phyloP scores from a whole-genome alignment of 2,113 vertebrate genomes.

The Leptodactylus fuscus region DNA sequence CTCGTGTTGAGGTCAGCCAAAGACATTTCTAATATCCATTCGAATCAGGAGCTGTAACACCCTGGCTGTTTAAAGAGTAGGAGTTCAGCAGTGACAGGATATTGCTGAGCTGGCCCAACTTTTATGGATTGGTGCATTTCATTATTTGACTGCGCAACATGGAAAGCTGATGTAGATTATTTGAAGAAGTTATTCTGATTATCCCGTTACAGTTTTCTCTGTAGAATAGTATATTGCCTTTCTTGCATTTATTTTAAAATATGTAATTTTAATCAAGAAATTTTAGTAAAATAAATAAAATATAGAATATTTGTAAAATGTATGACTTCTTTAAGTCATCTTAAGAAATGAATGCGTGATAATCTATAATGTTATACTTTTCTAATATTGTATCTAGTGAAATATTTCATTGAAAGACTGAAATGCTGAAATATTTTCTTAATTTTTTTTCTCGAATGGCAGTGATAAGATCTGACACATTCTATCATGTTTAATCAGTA shows the following conservation, averaged over 20 bases:
- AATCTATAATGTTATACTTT: no score
- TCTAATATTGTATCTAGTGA: no score
- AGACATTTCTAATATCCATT: background rate
- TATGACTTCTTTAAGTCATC: no score
- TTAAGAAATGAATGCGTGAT: no score
- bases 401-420: no score
- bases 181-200: background rate
- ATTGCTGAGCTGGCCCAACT: background rate
- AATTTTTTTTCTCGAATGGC: background rate
- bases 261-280: no score
- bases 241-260: no score
- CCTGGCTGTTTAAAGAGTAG: background rate
- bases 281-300: no score
- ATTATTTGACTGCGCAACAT: background rate
- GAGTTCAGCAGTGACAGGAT: background rate
- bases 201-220: background rate
- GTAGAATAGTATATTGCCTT: background rate
- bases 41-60: background rate
- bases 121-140: background rate
- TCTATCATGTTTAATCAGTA: background rate
- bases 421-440: background rate
- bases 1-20: background rate
- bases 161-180: background rate
- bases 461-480: background rate
- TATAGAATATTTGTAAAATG: no score